Evolutionary conservation across 2,113 vertebrate genomes (phyloP), one percentile per base, ranked within the genome.

Genomic region (Lagopus leucura): DNA sequence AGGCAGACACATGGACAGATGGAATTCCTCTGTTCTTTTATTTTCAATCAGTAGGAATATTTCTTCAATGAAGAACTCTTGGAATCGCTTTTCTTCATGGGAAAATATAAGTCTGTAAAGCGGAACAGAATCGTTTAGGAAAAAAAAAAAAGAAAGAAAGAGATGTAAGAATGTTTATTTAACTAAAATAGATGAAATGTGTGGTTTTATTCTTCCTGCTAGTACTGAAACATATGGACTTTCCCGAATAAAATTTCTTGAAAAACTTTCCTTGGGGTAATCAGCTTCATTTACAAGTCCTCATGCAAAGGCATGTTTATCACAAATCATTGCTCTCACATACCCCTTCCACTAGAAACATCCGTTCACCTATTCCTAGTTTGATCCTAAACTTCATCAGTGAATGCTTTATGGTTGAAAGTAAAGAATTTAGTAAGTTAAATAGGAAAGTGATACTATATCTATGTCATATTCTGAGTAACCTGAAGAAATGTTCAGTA

Each of bases 181-280:
- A 84, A 82, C 38, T 87, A 45, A 85, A 91, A 76, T 50, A 95
- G 24, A 74, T 45, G 1, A 94, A 94, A 91, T 42, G 6, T 80
- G 90, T 65, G 7, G 79, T 85, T 94, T 91, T 69, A 76, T 85
- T 94, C 71, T 72, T 88, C 91, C 64, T 92, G 63, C n/a, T 89
- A 58, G 15, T 66, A 73, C 13, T 58, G 48, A 80, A 94, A 80
- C 57, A 76, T 65, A 71, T 21, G 40, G 48, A 21, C 45, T 82
- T 92, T 30, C 16, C 45, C 74, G 55, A 82, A 80, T 58, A 89
- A 92, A 91, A 82, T 20, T 58, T 80, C 25, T 80, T 36, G 1
- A 64, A 91, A 86, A 50, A 5, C 28, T 81, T 88, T 45, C 79
- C 36, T 57, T 70, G 45, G 64, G 40, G 13, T 82, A 88, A 85